Evolutionary conservation across 2,113 vertebrate species (phyloP).

Genomic region (Agelaius phoeniceus): DNA sequence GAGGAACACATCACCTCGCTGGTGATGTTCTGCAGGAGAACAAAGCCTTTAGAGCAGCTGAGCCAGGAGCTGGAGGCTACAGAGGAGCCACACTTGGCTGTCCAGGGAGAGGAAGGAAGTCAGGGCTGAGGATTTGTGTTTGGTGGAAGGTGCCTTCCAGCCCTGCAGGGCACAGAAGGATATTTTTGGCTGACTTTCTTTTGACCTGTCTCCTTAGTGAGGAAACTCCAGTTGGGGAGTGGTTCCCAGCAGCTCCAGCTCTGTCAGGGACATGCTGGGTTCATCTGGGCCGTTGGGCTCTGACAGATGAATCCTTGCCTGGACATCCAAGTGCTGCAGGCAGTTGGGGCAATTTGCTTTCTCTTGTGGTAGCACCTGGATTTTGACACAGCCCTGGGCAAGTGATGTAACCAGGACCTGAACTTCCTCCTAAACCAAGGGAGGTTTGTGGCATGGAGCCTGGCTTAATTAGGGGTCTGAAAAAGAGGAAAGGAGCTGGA

Average conservation of each 20-base stretch:
- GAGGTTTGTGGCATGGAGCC: neutral
- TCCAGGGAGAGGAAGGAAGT: neutral
- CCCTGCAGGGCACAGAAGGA: neutral
- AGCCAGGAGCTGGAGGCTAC: neutral
- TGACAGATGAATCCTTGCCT: neutral
- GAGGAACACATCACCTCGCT: neutral
- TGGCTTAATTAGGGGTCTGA: slow-evolving; percentile 28
- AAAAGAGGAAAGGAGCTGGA: neutral
- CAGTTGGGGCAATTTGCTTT: neutral
- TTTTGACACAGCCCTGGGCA: slow-evolving; percentile 1
- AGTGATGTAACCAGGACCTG: neutral
- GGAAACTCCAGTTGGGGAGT: neutral
- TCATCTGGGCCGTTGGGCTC: neutral
- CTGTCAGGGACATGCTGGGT: neutral
- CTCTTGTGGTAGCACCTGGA: slow-evolving; percentile 1
- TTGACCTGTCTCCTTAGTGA: neutral
- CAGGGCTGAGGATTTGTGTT: neutral
- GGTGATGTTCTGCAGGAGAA: slow-evolving; percentile 79
- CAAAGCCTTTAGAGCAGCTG: neutral
- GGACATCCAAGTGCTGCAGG: neutral
- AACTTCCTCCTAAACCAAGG: slow-evolving; percentile 1
- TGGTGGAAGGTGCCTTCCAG: neutral
- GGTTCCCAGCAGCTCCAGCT: neutral
- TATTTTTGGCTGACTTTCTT: neutral
- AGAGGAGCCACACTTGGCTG: neutral